Evolutionary conservation across 2,797 vertebrate genomes (phyloP), one percentile per base, ranked within the genome.

Genomic region (Ficedula albicollis): DNA sequence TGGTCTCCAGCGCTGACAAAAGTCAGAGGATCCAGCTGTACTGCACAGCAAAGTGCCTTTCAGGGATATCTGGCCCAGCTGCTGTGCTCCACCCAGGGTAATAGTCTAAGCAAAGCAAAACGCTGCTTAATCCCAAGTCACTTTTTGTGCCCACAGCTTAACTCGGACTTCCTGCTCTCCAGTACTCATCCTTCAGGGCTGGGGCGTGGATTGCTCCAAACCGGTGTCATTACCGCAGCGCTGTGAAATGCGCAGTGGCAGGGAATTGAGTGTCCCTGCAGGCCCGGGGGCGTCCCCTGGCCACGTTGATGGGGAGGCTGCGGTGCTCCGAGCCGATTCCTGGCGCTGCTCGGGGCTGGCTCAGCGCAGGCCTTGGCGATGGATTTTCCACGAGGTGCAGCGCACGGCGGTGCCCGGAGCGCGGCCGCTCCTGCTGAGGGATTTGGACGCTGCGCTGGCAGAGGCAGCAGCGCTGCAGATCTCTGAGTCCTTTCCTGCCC

Each of bases 291-390:
- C 59, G 55, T 75, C 7, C 8, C 86, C 84, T 0, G 11, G 94
- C 95, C 93, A 94, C 84, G 91, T 91, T 43, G 91, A 60, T 91
- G 94, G 84, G 68, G 75, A 94, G 84, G n/a, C 95, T 55, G 89
- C 0, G 2, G 18, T 49, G 64, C 90, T 85, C 38, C 36, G 6
- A 5, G 60, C 51, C 0, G 7, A 0, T 58, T 70, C 39, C 77
- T 95, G 95, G 90, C 89, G 68, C 58, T 0, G 0, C 26, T 43
- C 15, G 23, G 9, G 23, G 4, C 84, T 87, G 90, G 64, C 87
- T 90, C 29, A 36, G 64, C 72, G 7, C 56, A 9, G 59, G 20
- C 30, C 20, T 78, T 15, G 51, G 41, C 70, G 38, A 20, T 94
- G 94, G 41, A 67, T 96, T 92, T 95, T 92, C 93, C 96, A 80